Evolutionary conservation across 2,797 vertebrate species (phyloP), one percentile per base, ranked within the genome.

Genomic region (Enteromius viviparus): DNA sequence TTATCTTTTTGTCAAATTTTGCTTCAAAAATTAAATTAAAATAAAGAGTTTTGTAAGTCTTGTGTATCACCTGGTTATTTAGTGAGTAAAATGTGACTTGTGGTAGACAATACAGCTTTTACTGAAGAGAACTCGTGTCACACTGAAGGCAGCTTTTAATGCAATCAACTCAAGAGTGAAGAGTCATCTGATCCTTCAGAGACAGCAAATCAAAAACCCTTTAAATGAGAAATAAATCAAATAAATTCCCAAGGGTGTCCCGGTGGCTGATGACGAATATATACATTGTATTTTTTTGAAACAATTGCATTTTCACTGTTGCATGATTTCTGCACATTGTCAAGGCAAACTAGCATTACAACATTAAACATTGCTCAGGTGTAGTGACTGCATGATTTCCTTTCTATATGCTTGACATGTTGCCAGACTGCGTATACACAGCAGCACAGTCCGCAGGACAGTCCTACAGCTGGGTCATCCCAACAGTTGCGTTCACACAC

Each of bases 11-110:
- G 29, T 60, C 40, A 60, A 60, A 60, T 17, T 14, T 4, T 79
- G 34, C 68, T 69, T 70, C 3, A 10, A 42, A 70, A 29, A 55
- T 42, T 5, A 9, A 42, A 58, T 69, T 58, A 7, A 62, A 72
- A 47, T 47, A 58, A 40, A 80, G 51, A 62, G 53, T 64, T 64
- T 55, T 2, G 26, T 49, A 14, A 19, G 42, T 81, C 14, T 37
- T 64, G 15, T 74, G 15, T 64, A 21, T 29, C 32, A 64, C 29
- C 17, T 69, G 58, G 21, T 81, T 49, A 72, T 81, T 81, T 72
- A 19, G 62, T 42, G 37, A 37, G 40, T 58, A 2, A 15, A 21
- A 45, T 29, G 40, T 17, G 45, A 37, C 53, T 62, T 10, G n/a
- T 17, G 11, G 34, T 32, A 66, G 37, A n/a, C n/a, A 49, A 1